Base-by-base conservation (phyloP, 2,888 invertebrate species). In the Anoncus sp. region DNA sequence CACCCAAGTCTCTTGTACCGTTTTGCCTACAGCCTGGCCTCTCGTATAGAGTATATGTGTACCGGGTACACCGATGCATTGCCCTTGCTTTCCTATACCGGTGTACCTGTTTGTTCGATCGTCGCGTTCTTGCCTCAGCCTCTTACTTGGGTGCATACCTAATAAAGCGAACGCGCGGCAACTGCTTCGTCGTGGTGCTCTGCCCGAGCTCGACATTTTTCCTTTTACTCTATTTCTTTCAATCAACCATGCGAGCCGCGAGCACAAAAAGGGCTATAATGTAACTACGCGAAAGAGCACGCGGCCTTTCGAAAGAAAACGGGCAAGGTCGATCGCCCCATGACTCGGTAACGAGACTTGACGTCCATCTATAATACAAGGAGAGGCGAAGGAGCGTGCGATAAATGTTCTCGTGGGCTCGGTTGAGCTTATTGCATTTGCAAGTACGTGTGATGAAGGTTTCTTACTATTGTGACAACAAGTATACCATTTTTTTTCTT, bases 91-190 rank as follows among this genome's bases (percentile, higher is more conserved):
- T 67, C 53, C 57, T 59, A 40, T 77, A 62, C 77, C 55, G 24
- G 60, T 66, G 66, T 66, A 75, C 57, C 63, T 59, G 73, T 53
- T 69, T 51, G 69, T 69, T 70, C 69, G 59, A 74, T 74, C 51
- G 7, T 35, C 57, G 27, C 47, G 47, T 72, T 65, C 53, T 72
- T 27, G 69, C 75, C 81, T 62, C 81, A 79, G 80, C 81, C 77
- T 83, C 79, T 80, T 82, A 81, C 70, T 67, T 83, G 81, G n/a
- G 82, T 85, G 88, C 87, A 89, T 90, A 86, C 87, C 89, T 89
- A 90, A 89, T 89, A 89, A 89, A 89, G 87, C 85, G 85, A 82
- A 83, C 73, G 84, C 77, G 71, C 81, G 81, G 82, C 81, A 77
- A 82, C 82, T 76, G 65, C 81, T 80, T 74, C 74, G 77, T 78